phyloP scores from a whole-genome alignment of 2,113 vertebrate genomes.

The Bambusicola thoracicus region DNA sequence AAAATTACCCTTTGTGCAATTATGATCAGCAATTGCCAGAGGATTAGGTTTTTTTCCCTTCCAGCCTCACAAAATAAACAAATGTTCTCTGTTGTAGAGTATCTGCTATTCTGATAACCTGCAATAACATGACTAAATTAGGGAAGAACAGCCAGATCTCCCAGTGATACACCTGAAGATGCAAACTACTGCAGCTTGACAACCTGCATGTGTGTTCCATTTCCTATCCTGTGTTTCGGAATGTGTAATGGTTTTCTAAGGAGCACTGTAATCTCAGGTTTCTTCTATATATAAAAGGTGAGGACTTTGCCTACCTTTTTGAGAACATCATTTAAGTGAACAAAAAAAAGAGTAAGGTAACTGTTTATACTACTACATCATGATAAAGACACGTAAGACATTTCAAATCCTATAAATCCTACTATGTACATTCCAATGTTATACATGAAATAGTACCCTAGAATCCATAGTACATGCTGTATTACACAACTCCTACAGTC shows the following conservation, averaged over 20 bases:
- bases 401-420: not conserved
- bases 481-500: not conserved
- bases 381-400: not conserved
- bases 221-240: not conserved
- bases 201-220: not conserved
- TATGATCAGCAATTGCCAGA: not conserved
- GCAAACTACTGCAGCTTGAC: not conserved
- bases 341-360: not conserved
- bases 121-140: not conserved
- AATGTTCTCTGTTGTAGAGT: not conserved
- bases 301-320: not conserved
- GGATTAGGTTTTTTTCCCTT: not conserved
- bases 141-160: not conserved
- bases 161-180: not conserved
- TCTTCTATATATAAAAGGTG: not conserved
- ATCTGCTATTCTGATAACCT: not conserved
- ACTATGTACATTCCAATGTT: not conserved
- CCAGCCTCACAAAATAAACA: not conserved
- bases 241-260: not conserved
- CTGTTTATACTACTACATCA: not conserved
- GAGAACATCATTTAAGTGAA: not conserved
- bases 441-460: not conserved
- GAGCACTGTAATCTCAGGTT: not conserved
- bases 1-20: not conserved
- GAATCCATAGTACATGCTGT: not conserved